Percentiles rank a stretch among this genome's conserved stretches.
Conservation (phyloP, 1,140 invertebrate genomes). For the Polyergus mexicanus region DNA sequence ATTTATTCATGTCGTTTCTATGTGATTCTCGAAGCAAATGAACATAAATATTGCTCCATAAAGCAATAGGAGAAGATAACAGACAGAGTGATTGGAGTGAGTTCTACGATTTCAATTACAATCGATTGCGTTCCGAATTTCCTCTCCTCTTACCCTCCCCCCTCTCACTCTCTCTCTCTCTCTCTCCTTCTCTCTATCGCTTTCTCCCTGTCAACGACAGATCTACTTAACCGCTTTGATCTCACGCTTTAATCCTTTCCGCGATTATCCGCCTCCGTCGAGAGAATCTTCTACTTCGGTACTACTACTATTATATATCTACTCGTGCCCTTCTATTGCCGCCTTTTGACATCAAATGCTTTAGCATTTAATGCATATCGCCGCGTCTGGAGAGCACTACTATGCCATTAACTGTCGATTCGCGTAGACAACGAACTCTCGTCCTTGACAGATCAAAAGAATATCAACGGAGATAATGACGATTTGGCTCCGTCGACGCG, state of each 20-base stretch:
- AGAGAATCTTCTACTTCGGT: conserved; percentile 1
- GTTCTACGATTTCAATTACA: conserved; percentile 22
- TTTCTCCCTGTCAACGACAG: conserved; percentile 35
- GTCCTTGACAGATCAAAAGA: conserved; percentile 57
- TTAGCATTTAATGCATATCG: conserved; percentile 48
- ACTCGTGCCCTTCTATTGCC: not conserved
- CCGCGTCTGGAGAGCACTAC: conserved; percentile 16
- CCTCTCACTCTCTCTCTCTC: too few relatives aligned
- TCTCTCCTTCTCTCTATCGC: too few relatives aligned
- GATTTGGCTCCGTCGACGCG: not conserved
- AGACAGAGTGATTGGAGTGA: not conserved
- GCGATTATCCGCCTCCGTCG: not conserved
- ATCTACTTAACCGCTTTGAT: conserved; percentile 51
- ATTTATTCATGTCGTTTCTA: not conserved
- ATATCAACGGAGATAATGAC: conserved; percentile 34
- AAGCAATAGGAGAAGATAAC: not conserved
- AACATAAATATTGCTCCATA: not conserved
- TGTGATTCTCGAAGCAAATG: not conserved
- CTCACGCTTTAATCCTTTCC: conserved; percentile 45
- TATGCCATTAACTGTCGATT: conserved; percentile 21
- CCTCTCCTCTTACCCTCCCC: too few relatives aligned
- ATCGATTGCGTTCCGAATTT: conserved; percentile 26
- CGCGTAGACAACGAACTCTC: conserved; percentile 54
- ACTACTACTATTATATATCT: conserved; percentile 1
- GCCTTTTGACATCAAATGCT: conserved; percentile 54